Base-by-base conservation (phyloP, 1,140 invertebrate genomes). In the Drosophila erecta region DNA sequence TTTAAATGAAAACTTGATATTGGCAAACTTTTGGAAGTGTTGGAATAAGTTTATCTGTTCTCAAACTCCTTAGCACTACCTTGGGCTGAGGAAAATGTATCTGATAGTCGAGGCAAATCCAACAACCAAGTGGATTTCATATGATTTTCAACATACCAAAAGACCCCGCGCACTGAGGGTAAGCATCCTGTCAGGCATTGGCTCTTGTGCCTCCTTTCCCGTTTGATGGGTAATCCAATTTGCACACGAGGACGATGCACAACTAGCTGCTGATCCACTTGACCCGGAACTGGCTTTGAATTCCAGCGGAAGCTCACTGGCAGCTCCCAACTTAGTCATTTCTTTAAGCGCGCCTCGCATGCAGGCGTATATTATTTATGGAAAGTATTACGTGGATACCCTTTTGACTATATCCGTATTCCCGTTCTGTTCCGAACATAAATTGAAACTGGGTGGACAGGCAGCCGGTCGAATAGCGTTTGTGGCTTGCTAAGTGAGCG, bases 121-220 rank as follows among this genome's bases (percentile, higher is more conserved):
- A 14, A 30, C 3, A 41, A 12, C 49, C 37, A 12, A 24, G 17
- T 14, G 27, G 12, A 20, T 22, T 40, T 54, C 24, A 10, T 54
- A n/a, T 64, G 33, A 24, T 44, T 33, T 24, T n/a, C n/a, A 38
- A 86, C 73, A 81, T 87, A 87, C 83, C 83, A 87, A 58, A n/a
- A 87, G 76, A 54, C 55, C 57, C 17, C 57, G 53, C 30, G 79
- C 79, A 74, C 67, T 89, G n/a, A 87, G 76, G 11, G 61, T 76
- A 27, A 87, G 55, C 84, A 89, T 83, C 46, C 46, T 67, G 44
- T 65, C 57, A 30, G 78, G 41, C 66, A 62, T 67, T 51, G 60
- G 30, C 35, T 55, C n/a, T 49, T 71, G 22, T 56, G 43, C 33
- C 49, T 53, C 24, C 44, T 15, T 5, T 64, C 20, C 41, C 22